Base-by-base conservation (phyloP, 2,113 vertebrate genomes). In the Lepidothrix coronata region DNA sequence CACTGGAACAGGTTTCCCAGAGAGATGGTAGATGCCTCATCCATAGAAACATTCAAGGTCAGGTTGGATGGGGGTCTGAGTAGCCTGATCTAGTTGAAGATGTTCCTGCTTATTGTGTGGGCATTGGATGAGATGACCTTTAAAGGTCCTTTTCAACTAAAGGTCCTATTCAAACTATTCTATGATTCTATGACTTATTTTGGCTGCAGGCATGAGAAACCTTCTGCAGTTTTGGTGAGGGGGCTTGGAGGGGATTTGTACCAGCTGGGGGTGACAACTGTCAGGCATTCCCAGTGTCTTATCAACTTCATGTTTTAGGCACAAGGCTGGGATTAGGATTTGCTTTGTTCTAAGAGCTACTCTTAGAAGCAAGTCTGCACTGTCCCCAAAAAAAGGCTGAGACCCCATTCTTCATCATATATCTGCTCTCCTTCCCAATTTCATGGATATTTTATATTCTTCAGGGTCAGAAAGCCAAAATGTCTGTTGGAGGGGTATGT, bases 261-360 rank as follows among this genome's bases (percentile, higher is more conserved):
- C 77, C 63, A 93, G 77, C 65, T 93, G 78, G 28, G 33, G 5
- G 17, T 88, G 91, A 95, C 95, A 96, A 93, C 89, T 95, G 91
- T 90, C 96, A 93, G 85, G 54, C 67, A 79, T 96, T 94, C 78
- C 46, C 75, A 33, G 46, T 72, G 78, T 81, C 55, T 95, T 85
- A 96, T 28, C 54, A 55, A 31, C 75, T 51, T 97, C 14, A 8
- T 95, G 87, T 81, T 8, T 86, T 85, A 66, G 55, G 74, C 62
- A 65, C 30, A 58, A 85, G n/a, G 70, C 85, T 55, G 55, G 54
- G 39, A 85, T 80, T 83, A 82, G 51, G 62, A 73, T 43, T 77
- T 83, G 51, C 52, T 73, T 58, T 91, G 10, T 95, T 94, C 46
- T 15, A 44, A 55, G 39, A 63, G 41, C 51, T 83, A 8, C 75